Evolutionary conservation across 1,140 invertebrate genomes (phyloP), one percentile per base, ranked within the genome.

Genomic region (Drosophila parvula): DNA sequence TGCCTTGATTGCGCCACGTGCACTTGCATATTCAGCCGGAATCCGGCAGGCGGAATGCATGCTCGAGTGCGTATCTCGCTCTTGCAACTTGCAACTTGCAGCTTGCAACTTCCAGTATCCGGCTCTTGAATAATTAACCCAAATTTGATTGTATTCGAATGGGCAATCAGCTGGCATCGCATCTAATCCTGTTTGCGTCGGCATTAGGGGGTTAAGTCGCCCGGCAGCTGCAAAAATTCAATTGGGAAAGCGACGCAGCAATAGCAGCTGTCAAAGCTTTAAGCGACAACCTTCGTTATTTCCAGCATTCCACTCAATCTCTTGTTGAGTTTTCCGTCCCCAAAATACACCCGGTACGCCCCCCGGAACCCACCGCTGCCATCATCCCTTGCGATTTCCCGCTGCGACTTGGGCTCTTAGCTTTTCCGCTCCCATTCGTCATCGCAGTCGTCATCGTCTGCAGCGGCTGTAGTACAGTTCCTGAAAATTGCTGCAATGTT

Each of bases 401-500:
- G 32, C 51, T 55, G 51, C 51, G 34, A 38, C 47, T 28, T 18
- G 11, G 62, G 62, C 6, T 11, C 43, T 30, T n/a, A 36, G 34
- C 56, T 45, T 47, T 62, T 67, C 11, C 32, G 30, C 76, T 48
- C 27, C 67, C 60, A 78, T 73, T 76, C 61, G 56, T 74, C 77
- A 77, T 77, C 55, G 41, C 47, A 76, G 55, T 59, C 51, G 58
- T 75, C 76, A 45, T 43, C 65, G 30, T 30, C 18, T 41, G 50
- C 30, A 45, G 47, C 41, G 14, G 43, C 57, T 71, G 71, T 45
- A 22, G 27, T 28, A 28, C 27, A 70, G 78, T 61, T 55, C 38
- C 65, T 81, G 63, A 81, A 86, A 88, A 88, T 82, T 89, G 74
- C 78, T 81, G 84, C 84, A 89, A 89, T 89, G 84, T 89, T 84